A percentile compares a stretch with the other conserved stretches of the same genome.
Conservation (phyloP, 2,888 invertebrate species). For the Resseliella maxima region DNA sequence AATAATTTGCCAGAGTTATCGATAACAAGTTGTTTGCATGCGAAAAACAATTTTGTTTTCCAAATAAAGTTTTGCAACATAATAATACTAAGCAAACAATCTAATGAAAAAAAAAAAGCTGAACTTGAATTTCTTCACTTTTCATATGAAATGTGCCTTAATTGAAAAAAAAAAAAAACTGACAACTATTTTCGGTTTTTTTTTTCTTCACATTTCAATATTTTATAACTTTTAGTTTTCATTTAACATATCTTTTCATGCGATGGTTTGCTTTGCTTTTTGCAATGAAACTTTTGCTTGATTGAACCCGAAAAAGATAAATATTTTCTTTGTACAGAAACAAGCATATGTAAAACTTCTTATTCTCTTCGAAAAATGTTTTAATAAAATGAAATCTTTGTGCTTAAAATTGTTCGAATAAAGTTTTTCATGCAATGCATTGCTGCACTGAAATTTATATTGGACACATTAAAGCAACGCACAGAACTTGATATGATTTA, state of each 20-base stretch:
- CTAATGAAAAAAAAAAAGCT: too few relatives aligned
- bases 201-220: too few relatives aligned
- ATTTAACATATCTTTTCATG: neutral
- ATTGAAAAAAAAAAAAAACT: too few relatives aligned
- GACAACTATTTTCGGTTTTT: too few relatives aligned
- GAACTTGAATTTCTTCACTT: too few relatives aligned
- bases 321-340: neutral
- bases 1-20: too few relatives aligned
- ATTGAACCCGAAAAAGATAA: neutral
- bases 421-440: neutral
- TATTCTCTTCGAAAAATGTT: neutral
- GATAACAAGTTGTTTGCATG: too few relatives aligned
- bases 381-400: neutral
- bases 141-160: too few relatives aligned
- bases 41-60: too few relatives aligned
- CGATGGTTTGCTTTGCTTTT: neutral
- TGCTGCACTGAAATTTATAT: neutral
- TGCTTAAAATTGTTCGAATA: neutral
- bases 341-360: neutral
- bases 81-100: too few relatives aligned
- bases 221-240: too few relatives aligned
- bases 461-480: neutral
- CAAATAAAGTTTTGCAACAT: too few relatives aligned
- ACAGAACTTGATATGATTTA: constrained; percentile 3
- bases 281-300: neutral